These are phyloP conservation scores for Smutsia gigantea DNA, from an alignment of 2,797 vertebrate species.

Conservation along the genomic window DNA sequence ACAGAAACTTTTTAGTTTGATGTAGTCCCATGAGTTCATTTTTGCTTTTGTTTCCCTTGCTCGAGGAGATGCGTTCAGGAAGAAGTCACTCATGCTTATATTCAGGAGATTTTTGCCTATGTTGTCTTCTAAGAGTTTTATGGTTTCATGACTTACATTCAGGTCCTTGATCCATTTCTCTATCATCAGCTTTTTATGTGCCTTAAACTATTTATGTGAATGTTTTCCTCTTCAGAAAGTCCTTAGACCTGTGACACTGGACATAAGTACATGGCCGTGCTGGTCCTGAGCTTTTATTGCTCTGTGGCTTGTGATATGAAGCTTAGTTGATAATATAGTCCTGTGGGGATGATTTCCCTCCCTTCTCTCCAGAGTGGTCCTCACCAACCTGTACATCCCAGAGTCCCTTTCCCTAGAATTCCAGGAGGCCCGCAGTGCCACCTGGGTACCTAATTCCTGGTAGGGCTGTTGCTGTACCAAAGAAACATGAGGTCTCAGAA, in stretches of 20 bases:
- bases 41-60: too few species aligned
- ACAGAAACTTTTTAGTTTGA: too few species aligned
- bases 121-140: too few species aligned
- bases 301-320: not conserved
- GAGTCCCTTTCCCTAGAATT: not conserved
- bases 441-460: not conserved
- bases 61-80: too few species aligned
- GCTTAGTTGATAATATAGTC: not conserved
- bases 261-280: fast-evolving
- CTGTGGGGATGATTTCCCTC: fast-evolving
- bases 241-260: not conserved
- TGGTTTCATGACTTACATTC: too few species aligned
- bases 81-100: too few species aligned
- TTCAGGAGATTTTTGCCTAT: too few species aligned
- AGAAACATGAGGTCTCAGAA: not conserved
- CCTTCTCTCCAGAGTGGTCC: not conserved
- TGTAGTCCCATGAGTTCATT: too few species aligned
- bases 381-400: not conserved
- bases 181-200: not conserved
- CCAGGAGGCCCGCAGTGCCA: not conserved
- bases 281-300: not conserved
- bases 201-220: not conserved
- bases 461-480: too few species aligned
- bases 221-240: not conserved
- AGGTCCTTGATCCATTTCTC: too few species aligned